A percentile compares a stretch with the other conserved stretches of the same genome.
Evolutionary conservation across 2,797 vertebrate genomes (phyloP).

Genomic region (Coregonus ussuriensis): DNA sequence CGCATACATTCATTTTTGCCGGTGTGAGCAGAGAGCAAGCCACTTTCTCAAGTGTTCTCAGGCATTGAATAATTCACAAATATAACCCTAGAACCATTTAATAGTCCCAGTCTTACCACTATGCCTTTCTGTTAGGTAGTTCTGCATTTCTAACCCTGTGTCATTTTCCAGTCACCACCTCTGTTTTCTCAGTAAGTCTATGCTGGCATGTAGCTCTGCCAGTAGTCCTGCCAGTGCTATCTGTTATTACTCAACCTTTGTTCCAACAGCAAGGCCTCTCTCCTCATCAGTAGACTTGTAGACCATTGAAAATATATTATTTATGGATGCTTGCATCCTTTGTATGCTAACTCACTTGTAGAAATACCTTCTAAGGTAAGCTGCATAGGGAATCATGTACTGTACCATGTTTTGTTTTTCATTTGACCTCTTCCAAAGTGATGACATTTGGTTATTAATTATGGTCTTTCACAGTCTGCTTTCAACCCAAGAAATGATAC

Average conservation of each 20-base stretch:
- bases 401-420: too few relatives aligned
- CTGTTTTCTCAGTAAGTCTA: conserved; percentile 13
- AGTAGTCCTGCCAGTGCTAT: not conserved
- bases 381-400: too few relatives aligned
- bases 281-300: not conserved
- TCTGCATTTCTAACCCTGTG: not conserved
- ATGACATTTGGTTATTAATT: not conserved
- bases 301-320: not conserved
- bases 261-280: conserved; percentile 4
- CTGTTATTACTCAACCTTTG: not conserved
- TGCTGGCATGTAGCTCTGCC: not conserved
- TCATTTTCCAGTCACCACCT: not conserved
- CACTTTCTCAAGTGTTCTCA: not conserved
- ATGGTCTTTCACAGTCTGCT: not conserved
- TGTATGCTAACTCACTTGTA: not conserved
- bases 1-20: not conserved
- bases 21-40: not conserved
- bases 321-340: conserved; percentile 4
- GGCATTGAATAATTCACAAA: not conserved
- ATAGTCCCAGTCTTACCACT: not conserved
- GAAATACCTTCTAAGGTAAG: not conserved
- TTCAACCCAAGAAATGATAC: conserved; percentile 30
- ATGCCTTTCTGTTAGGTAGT: not conserved
- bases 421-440: not conserved
- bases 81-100: not conserved